phyloP scores from a whole-genome alignment of 2,888 invertebrate species.

The Melieria omissa region DNA sequence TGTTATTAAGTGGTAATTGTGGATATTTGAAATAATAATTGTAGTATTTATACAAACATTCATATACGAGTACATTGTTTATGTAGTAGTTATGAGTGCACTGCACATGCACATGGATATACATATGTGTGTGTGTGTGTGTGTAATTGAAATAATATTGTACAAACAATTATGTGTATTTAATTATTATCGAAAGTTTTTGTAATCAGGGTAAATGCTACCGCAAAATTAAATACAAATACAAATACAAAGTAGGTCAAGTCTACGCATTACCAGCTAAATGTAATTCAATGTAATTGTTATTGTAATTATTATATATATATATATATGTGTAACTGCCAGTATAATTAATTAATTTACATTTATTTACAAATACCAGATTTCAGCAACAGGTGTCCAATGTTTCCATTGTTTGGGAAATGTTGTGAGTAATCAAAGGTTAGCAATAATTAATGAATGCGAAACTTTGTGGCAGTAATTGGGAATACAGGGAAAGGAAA shows the following conservation, averaged over 20 bases:
- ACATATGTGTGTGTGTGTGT: constrained; percentile 20
- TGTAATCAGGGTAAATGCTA: constrained; percentile 13
- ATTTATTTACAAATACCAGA: constrained; percentile 7
- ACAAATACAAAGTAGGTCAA: constrained; percentile 10
- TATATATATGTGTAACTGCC: not conserved
- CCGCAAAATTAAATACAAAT: constrained; percentile 7
- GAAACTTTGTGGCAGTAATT: too few species aligned
- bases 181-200: constrained; percentile 9
- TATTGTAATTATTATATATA: not conserved
- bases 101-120: constrained; percentile 24
- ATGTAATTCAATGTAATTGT: not conserved
- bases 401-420: too few species aligned
- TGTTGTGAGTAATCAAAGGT: too few species aligned
- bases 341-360: constrained; percentile 7
- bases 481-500: too few species aligned
- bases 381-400: too few species aligned
- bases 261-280: not conserved
- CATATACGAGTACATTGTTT: constrained; percentile 19
- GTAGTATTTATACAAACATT: constrained; percentile 38
- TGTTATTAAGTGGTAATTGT: constrained; percentile 16
- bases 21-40: constrained; percentile 18
- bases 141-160: constrained; percentile 15
- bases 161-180: not conserved
- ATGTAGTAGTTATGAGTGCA: constrained; percentile 24
- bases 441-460: too few species aligned